phyloP scores from a whole-genome alignment of 2,888 invertebrate species.

The Amphimallon solstitiale region DNA sequence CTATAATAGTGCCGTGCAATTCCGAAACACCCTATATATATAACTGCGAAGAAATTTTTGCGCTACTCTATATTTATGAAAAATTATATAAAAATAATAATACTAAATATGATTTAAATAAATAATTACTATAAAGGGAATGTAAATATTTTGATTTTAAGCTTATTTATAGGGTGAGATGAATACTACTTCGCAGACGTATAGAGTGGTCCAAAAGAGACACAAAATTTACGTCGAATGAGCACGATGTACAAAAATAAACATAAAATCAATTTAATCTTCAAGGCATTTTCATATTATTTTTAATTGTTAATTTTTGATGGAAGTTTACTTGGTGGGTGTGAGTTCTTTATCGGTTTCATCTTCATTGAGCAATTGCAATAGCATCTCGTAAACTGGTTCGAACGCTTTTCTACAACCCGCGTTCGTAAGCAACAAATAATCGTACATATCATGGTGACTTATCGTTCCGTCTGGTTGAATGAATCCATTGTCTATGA shows the following conservation, averaged over 20 bases:
- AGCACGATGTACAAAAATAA: slow-evolving; percentile 26
- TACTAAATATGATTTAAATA: slow-evolving; percentile 1
- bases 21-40: no score
- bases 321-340: slow-evolving; percentile 70
- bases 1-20: no score
- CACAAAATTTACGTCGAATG: slow-evolving; percentile 6
- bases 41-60: slow-evolving; percentile 18
- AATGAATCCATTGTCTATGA: slow-evolving; percentile 81
- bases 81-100: neutral
- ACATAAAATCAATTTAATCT: slow-evolving; percentile 20
- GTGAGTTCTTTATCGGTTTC: slow-evolving; percentile 79
- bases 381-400: slow-evolving; percentile 82
- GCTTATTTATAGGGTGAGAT: neutral
- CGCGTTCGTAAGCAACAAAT: slow-evolving; percentile 85
- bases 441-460: slow-evolving; percentile 93
- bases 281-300: slow-evolving; percentile 23
- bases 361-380: slow-evolving; percentile 80
- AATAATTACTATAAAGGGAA: slow-evolving; percentile 18
- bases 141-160: slow-evolving; percentile 10
- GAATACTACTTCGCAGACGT: slow-evolving; percentile 19
- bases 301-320: neutral
- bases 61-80: slow-evolving; percentile 5
- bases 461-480: slow-evolving; percentile 84
- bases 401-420: slow-evolving; percentile 90
- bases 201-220: slow-evolving; percentile 20